Evolutionary conservation across 2,113 vertebrate genomes (phyloP).

Genomic region (Pseudorasbora parva): DNA sequence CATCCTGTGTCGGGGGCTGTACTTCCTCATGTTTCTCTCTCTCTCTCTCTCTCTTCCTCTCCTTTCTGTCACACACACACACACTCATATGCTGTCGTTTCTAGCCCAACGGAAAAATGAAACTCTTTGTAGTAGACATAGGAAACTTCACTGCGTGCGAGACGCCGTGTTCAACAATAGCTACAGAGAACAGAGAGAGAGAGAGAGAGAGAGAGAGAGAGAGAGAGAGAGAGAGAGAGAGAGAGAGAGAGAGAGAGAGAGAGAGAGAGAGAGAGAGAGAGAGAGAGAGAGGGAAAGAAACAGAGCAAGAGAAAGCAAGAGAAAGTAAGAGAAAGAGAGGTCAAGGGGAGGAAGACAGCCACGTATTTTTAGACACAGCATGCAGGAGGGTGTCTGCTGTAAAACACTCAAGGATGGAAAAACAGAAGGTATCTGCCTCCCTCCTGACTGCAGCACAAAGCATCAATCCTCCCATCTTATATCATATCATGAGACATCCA

Average conservation of each 20-base stretch:
- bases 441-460: constrained; percentile 39
- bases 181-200: constrained; percentile 48
- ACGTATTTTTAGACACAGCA: constrained; percentile 74
- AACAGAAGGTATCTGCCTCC: constrained; percentile 55
- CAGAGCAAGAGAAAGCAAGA: constrained; percentile 12
- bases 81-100: constrained; percentile 34
- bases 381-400: constrained; percentile 65
- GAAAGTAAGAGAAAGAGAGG: constrained; percentile 31
- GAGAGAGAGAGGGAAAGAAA: not conserved
- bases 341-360: constrained; percentile 46
- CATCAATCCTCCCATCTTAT: constrained; percentile 2
- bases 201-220: constrained; percentile 15
- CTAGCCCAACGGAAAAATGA: constrained; percentile 72
- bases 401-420: constrained; percentile 45
- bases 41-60: constrained; percentile 7
- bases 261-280: constrained; percentile 16
- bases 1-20: constrained; percentile 72
- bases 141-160: constrained; percentile 78
- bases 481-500: not conserved
- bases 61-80: constrained; percentile 12
- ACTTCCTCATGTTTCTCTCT: constrained; percentile 69
- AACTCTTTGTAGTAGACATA: constrained; percentile 71
- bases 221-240: constrained; percentile 7
- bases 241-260: constrained; percentile 25
- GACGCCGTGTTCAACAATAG: constrained; percentile 65